Conservation (phyloP, 2,888 invertebrate species). For the Pollenia labialis region DNA sequence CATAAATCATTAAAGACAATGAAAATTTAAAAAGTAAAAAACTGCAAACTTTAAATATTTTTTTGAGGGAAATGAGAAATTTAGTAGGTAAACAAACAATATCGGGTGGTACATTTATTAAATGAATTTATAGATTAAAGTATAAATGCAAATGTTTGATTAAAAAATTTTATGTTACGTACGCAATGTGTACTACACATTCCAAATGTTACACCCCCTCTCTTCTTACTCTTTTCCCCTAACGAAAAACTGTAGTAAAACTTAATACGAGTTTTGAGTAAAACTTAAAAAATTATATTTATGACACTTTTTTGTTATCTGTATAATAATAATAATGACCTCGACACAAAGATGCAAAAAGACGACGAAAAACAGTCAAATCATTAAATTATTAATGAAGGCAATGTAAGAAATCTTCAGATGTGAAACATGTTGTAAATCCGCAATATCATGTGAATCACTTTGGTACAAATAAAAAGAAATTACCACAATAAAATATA, state of each 20-base stretch:
- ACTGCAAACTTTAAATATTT: not conserved
- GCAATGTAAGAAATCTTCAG: not conserved
- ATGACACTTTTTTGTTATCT: not conserved
- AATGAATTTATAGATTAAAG: no score
- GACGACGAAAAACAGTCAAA: conserved; percentile 10
- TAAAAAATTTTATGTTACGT: no score
- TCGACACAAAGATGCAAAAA: conserved; percentile 30
- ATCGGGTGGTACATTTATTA: no score
- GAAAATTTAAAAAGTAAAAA: not conserved
- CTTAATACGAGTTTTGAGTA: not conserved
- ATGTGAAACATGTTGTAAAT: conserved; percentile 14
- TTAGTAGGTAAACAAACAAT: no score
- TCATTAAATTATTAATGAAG: conserved; percentile 16
- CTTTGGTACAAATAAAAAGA: not conserved
- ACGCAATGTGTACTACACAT: no score
- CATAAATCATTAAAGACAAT: not conserved
- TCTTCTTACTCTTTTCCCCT: no score
- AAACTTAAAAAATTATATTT: not conserved
- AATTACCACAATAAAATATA: not conserved
- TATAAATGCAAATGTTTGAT: no score
- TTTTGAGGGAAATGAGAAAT: not conserved
- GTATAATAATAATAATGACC: conserved; percentile 26
- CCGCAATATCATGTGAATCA: conserved; percentile 35
- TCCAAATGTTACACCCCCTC: no score
- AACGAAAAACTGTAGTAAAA: no score